Base-by-base conservation (phyloP, 2,888 invertebrate genomes). In the Empis stercorea region DNA sequence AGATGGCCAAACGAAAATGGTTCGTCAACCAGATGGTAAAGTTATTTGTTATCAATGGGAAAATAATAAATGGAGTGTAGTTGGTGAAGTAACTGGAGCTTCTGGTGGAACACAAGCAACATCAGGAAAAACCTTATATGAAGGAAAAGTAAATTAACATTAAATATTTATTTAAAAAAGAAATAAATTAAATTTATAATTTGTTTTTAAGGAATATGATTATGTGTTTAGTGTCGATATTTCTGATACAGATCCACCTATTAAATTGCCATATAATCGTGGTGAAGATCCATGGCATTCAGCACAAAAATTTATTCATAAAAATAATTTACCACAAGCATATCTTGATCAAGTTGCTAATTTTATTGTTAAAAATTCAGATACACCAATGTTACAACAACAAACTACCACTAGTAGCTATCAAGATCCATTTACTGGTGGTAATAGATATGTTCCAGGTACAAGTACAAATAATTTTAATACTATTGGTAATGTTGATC, bases 181-280 rank as follows among this genome's bases (percentile, higher is more conserved):
- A 14, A 16, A 42, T 16, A 39, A n/a, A 23, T 14, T n/a, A 16
- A 5, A 43, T 30, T 44, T 15, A 17, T 3, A 23, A 1, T 14
- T 13, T 44, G 13, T 20, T 13, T 46, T 50, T 17, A 41, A 62
- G 60, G 85, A 89, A 60, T 97, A 94, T 62, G 97, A 97, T 71
- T 95, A 80, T 69, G 94, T 96, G 27, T 96, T 97, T 66, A 84
- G 81, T 54, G 91, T 97, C n/a, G 95, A 95, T 59, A 84, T 96
- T 47, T 87, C 93, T 61, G 94, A 94, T 61, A 89, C 87, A 1
- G 79, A 80, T 43, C 88, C 89, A 0, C 80, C 91, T 0, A 72
- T 95, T 15, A 93, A 96, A 65, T 72, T 97, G 53, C 94, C 95
- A 0, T 97, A 84, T 65, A 94, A 97, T 68, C 76, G 75, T 50